Percentiles rank a stretch among this genome's conserved stretches.
Conservation (phyloP, 1,140 invertebrate genomes). For the Sminthurides bifidus region DNA sequence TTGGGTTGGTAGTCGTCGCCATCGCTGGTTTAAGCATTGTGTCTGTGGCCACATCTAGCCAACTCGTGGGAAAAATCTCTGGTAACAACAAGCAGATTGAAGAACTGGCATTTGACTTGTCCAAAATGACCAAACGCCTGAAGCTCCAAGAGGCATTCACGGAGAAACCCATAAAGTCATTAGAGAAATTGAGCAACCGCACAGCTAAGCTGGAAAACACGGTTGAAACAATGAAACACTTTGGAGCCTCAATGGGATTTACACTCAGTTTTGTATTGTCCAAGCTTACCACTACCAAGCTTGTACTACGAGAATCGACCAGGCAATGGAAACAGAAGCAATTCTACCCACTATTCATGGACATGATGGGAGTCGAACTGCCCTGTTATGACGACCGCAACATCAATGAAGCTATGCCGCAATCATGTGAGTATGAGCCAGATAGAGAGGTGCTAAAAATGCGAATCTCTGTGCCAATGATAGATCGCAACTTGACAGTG, state of each 20-base stretch:
- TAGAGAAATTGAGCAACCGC: no score
- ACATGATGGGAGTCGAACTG: no score
- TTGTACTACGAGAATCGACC: background rate
- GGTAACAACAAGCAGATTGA: no score
- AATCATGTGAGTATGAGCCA: background rate
- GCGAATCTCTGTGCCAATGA: constrained; percentile 5
- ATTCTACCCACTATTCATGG: background rate
- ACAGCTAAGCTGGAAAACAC: no score
- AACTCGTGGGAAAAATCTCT: no score
- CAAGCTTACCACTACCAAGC: background rate
- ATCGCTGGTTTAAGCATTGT: no score
- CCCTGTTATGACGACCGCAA: constrained; percentile 3
- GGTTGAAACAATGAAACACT: background rate
- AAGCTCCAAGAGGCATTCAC: no score
- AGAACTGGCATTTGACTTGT: no score
- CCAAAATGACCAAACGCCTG: no score
- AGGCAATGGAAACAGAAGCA: constrained; percentile 3
- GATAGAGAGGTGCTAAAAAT: background rate
- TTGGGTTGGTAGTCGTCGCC: background rate
- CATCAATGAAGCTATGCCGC: constrained; percentile 3
- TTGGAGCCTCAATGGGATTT: background rate
- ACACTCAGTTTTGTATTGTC: background rate
- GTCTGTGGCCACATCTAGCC: no score
- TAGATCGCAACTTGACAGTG: constrained; percentile 5
- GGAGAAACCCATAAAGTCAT: no score